A percentile compares a stretch with the other conserved stretches of the same genome.
Evolutionary conservation across 2,113 vertebrate genomes (phyloP).

Genomic region (Dicaeum eximium): DNA sequence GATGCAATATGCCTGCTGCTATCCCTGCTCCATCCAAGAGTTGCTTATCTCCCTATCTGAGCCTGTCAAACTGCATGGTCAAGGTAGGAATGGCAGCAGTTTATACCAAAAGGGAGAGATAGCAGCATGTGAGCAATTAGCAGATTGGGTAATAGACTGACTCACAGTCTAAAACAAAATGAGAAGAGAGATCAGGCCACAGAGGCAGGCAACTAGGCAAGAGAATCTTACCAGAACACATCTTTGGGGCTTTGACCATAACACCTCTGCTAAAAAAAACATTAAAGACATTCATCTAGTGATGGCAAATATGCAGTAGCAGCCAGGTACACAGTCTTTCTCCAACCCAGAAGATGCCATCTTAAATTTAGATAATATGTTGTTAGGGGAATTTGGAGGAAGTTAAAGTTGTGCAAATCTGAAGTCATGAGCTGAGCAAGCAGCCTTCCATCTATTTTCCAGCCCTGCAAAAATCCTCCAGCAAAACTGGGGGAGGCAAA

Average conservation of each 20-base stretch:
- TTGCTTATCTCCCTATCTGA: not conserved
- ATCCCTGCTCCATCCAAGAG: not conserved
- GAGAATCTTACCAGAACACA: not conserved
- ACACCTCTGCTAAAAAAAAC: not conserved
- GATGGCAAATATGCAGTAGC: not conserved
- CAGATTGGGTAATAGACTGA: not conserved
- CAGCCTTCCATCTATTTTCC: not conserved
- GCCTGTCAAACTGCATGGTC: not conserved
- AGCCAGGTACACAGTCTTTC: not conserved
- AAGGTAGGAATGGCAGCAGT: not conserved
- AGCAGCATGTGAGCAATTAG: not conserved
- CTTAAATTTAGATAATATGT: not conserved
- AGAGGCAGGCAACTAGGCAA: not conserved
- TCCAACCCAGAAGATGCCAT: not conserved
- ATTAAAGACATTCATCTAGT: not conserved
- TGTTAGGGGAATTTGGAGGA: not conserved
- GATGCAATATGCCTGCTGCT: not conserved
- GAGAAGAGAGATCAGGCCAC: not conserved
- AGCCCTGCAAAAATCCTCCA: not conserved
- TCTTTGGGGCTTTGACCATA: not conserved
- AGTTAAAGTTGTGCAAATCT: not conserved
- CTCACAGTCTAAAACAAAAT: not conserved
- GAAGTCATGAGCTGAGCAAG: not conserved
- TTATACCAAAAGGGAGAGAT: not conserved
- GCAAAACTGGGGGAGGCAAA: not conserved